Percentiles rank a stretch among this genome's conserved stretches.
phyloP scores from a whole-genome alignment of 2,113 vertebrate genomes.

The Indicator indicator region DNA sequence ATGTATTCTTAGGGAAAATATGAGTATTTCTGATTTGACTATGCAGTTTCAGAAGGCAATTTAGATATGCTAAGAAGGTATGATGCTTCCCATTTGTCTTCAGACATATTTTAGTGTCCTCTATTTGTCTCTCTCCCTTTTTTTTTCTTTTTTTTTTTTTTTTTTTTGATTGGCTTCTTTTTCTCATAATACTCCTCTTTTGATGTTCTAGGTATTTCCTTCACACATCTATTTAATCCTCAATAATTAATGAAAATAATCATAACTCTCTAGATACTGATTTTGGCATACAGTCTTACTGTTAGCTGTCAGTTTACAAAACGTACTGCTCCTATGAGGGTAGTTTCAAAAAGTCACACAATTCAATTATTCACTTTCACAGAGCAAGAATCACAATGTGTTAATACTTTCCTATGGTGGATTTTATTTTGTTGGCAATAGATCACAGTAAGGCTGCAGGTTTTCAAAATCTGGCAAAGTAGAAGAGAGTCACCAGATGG shows the following conservation, averaged over 20 bases:
- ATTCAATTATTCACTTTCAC: constrained; percentile 40
- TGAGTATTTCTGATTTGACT: background rate
- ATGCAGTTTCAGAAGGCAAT: background rate
- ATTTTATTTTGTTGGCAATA: constrained; percentile 62
- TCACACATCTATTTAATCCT: constrained; percentile 29
- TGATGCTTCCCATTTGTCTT: background rate
- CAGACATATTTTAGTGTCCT: background rate
- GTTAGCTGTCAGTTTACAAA: background rate
- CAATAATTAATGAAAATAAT: constrained; percentile 35
- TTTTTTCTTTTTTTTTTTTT: background rate
- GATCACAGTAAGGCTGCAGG: constrained; percentile 36
- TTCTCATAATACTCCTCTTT: background rate
- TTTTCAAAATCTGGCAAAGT: constrained; percentile 59
- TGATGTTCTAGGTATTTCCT: background rate
- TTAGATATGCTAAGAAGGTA: background rate
- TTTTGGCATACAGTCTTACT: constrained; percentile 6
- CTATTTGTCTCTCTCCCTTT: background rate
- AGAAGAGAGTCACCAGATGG: constrained; percentile 57
- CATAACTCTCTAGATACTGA: background rate
- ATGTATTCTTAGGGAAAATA: background rate
- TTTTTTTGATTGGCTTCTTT: background rate
- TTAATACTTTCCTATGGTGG: constrained; percentile 32
- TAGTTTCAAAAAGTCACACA: constrained; percentile 22
- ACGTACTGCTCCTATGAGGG: background rate
- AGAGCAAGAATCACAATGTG: constrained; percentile 15